These are phyloP conservation scores for Hydrozoanthus tunicans DNA, from an alignment of 64 coral and sea anemone species.

Conservation along the genomic window DNA sequence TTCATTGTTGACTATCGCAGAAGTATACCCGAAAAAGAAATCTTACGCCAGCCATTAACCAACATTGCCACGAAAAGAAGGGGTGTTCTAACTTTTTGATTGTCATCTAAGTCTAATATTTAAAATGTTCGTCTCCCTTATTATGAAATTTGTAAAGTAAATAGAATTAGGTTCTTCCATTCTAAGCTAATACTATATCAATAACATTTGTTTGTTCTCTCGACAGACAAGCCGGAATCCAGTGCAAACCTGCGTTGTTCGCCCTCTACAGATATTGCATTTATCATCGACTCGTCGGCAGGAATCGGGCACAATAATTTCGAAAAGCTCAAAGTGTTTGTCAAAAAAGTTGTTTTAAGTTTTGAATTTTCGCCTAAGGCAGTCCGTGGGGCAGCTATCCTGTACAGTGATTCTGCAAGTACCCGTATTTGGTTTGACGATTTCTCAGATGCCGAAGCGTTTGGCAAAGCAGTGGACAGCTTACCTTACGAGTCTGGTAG, in stretches of 20 bases:
- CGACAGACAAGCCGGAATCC: neutral
- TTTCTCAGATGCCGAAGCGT: conserved; percentile 34
- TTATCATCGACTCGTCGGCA: conserved; percentile 70
- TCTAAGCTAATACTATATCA: no score
- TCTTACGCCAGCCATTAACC: no score
- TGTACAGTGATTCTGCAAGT: conserved; percentile 51
- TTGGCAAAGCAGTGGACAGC: conserved; percentile 28
- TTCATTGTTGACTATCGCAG: no score
- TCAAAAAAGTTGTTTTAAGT: conserved; percentile 32
- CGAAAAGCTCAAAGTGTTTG: conserved; percentile 52
- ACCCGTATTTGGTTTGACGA: conserved; percentile 70
- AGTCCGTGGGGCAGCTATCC: conserved; percentile 41
- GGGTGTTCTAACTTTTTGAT: no score
- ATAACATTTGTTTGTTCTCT: neutral
- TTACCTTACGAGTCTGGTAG: conserved; percentile 59
- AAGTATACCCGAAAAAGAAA: no score
- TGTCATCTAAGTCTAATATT: no score
- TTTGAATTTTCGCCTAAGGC: conserved; percentile 42
- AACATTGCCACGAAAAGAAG: no score
- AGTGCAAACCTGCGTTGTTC: neutral
- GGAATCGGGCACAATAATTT: conserved; percentile 56
- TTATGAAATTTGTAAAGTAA: no score
- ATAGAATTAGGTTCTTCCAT: no score
- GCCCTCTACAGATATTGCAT: conserved; percentile 65
- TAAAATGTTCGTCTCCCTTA: no score